These are phyloP conservation scores for Rhinopithecus roxellana DNA, from an alignment of 2,113 vertebrate genomes.

Conservation along the genomic window DNA sequence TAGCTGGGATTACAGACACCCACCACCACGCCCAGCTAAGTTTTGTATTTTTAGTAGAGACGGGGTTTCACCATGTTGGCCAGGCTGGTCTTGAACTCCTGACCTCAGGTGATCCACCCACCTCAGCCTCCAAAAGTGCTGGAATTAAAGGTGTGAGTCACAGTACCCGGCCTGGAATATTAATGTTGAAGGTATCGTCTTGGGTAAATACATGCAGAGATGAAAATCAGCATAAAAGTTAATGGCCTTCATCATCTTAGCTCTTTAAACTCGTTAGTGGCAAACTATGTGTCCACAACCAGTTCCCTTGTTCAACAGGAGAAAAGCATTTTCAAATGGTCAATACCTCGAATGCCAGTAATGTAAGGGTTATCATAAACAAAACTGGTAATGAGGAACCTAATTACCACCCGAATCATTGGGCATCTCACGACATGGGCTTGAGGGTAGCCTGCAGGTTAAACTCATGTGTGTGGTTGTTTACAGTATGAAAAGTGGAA, in stretches of 20 bases:
- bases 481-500: background rate
- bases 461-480: background rate
- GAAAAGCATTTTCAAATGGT: slow-evolving; percentile 60
- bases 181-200: slow-evolving; percentile 67
- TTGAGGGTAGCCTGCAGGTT: background rate
- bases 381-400: slow-evolving; percentile 69
- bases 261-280: slow-evolving; percentile 60
- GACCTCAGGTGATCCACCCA: no score
- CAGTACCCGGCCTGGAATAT: background rate
- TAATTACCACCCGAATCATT: background rate
- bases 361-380: slow-evolving; percentile 62
- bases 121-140: no score
- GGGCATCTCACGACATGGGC: background rate
- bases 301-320: background rate
- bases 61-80: no score
- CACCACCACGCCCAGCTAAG: no score
- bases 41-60: no score
- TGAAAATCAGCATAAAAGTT: slow-evolving; percentile 65
- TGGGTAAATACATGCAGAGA: background rate
- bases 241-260: slow-evolving; percentile 47
- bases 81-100: no score
- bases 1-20: no score
- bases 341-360: slow-evolving; percentile 36
- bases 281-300: slow-evolving; percentile 65
- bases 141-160: no score